A percentile compares a stretch with the other conserved stretches of the same genome.
Evolutionary conservation across 2,113 vertebrate genomes (phyloP).

Genomic region (Macheiramphus alcinus): DNA sequence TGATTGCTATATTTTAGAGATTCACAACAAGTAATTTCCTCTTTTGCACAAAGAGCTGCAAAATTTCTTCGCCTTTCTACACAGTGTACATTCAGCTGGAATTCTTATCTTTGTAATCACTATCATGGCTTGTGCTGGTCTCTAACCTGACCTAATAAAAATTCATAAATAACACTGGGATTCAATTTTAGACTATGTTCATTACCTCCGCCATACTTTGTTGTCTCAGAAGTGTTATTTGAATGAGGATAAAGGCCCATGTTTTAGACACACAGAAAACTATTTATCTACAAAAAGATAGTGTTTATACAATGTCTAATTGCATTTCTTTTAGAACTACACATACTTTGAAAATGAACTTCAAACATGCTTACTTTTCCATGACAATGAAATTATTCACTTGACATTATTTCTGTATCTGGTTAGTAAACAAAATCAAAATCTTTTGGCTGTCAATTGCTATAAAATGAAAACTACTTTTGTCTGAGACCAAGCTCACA

Average conservation of each 20-base stretch:
- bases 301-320: neutral
- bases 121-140: neutral
- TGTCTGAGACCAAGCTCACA: neutral
- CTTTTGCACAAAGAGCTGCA: neutral
- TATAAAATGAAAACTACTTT: neutral
- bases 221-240: neutral
- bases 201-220: neutral
- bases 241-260: neutral
- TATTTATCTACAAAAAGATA: neutral
- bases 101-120: neutral
- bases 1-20: neutral
- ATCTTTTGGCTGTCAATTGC: neutral
- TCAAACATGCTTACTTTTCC: neutral
- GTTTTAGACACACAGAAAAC: neutral
- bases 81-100: accelerated
- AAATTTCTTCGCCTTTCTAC: neutral
- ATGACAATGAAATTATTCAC: neutral
- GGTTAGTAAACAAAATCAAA: neutral
- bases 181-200: neutral
- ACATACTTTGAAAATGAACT: neutral
- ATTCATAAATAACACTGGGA: neutral
- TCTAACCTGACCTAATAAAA: neutral
- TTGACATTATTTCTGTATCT: neutral
- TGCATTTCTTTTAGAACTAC: neutral
- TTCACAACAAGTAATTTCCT: neutral